Conservation (phyloP, 1,140 invertebrate species). For the Hypothenemus hampei region DNA sequence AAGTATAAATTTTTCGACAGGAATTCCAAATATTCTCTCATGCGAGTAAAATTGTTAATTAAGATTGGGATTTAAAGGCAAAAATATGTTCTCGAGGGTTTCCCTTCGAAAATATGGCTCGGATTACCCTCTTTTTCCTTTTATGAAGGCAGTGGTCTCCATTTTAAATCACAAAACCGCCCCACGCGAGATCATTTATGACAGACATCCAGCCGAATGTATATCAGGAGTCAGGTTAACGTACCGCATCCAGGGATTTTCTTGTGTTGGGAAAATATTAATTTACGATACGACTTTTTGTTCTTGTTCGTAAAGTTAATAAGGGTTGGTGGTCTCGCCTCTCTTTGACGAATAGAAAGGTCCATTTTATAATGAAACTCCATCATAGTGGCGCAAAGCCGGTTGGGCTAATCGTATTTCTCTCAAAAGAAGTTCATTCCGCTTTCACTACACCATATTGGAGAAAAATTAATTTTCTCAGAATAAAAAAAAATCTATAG, state of each 20-base stretch:
- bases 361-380: background rate
- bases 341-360: background rate
- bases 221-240: background rate
- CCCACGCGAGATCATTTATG: too few relatives aligned
- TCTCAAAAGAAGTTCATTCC: background rate
- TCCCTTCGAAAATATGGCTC: background rate
- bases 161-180: background rate
- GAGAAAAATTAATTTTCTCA: background rate
- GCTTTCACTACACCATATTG: background rate
- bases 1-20: too few relatives aligned
- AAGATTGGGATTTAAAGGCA: background rate
- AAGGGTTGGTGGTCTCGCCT: background rate
- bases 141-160: background rate
- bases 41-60: background rate
- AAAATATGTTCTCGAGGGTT: background rate
- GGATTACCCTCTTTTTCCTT: background rate
- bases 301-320: background rate
- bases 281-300: background rate
- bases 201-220: background rate
- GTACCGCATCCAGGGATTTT: background rate
- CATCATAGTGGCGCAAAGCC: background rate
- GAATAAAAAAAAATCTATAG: background rate
- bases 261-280: background rate
- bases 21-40: too few relatives aligned
- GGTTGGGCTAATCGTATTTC: background rate